Conservation (phyloP, 2,888 invertebrate genomes). For the Mantis religiosa region DNA sequence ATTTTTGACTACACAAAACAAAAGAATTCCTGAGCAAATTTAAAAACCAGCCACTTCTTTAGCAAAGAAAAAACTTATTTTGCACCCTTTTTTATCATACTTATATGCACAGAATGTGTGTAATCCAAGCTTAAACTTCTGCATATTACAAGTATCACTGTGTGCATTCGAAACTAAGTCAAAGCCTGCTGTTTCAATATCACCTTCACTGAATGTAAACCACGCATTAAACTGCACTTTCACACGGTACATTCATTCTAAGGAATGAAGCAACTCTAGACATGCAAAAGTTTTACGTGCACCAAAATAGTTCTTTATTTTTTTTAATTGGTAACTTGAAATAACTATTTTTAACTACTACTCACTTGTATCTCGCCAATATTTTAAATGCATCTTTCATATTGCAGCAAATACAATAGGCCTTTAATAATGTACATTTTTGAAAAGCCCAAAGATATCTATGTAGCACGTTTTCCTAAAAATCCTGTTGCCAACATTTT, state of each 20-base stretch:
- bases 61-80: background rate
- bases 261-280: background rate
- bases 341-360: background rate
- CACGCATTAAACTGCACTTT: background rate
- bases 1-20: background rate
- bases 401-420: background rate
- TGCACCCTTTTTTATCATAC: background rate
- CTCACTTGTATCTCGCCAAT: background rate
- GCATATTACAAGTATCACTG: background rate
- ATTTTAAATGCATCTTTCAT: background rate
- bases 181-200: background rate
- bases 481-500: background rate
- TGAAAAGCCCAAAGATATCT: background rate
- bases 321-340: background rate
- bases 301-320: background rate
- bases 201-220: background rate
- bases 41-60: background rate
- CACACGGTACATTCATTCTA: background rate
- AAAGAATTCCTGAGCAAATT: conserved; percentile 12
- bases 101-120: background rate
- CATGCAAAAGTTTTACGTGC: background rate
- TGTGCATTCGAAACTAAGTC: background rate
- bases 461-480: background rate
- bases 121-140: background rate
- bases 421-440: background rate